Conservation (phyloP, 2,888 invertebrate species). For the Boloria euphrosyne region DNA sequence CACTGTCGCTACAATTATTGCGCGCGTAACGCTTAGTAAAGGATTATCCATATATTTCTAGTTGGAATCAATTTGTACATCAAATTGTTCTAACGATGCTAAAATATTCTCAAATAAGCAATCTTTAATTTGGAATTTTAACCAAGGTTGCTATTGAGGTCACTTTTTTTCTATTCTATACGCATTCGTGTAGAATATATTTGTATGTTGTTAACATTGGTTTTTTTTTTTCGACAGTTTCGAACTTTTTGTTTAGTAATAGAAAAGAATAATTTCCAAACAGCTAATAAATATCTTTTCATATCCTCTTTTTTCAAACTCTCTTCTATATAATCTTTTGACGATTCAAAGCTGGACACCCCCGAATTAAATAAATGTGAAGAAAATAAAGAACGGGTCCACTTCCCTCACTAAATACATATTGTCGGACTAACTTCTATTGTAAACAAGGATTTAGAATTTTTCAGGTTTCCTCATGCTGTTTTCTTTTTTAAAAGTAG, state of each 20-base stretch:
- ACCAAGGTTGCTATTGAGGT: conserved; percentile 26
- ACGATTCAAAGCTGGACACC: too few species aligned
- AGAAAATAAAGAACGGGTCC: too few species aligned
- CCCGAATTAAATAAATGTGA: too few species aligned
- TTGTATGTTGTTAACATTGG: not conserved
- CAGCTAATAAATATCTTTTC: too few species aligned
- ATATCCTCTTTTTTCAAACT: too few species aligned
- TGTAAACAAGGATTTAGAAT: too few species aligned
- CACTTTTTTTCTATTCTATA: conserved; percentile 18
- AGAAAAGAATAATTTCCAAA: too few species aligned
- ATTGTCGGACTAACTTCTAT: too few species aligned
- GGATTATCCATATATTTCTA: conserved; percentile 39
- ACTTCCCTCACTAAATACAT: too few species aligned
- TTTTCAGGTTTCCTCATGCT: too few species aligned
- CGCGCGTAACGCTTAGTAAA: conserved; percentile 30
- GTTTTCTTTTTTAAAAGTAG: too few species aligned
- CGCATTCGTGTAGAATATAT: conserved; percentile 2
- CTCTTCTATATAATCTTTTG: too few species aligned
- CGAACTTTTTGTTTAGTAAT: not conserved
- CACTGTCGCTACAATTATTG: conserved; percentile 40
- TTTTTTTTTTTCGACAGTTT: conserved; percentile 3
- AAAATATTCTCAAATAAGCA: conserved; percentile 40
- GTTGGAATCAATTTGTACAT: not conserved
- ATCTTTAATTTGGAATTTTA: conserved; percentile 32
- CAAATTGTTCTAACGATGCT: conserved; percentile 25